A percentile compares a stretch with the other conserved stretches of the same genome.
These are phyloP conservation scores for Drosophila lacteicornis DNA, from an alignment of 1,140 invertebrate species.

Conservation along the genomic window DNA sequence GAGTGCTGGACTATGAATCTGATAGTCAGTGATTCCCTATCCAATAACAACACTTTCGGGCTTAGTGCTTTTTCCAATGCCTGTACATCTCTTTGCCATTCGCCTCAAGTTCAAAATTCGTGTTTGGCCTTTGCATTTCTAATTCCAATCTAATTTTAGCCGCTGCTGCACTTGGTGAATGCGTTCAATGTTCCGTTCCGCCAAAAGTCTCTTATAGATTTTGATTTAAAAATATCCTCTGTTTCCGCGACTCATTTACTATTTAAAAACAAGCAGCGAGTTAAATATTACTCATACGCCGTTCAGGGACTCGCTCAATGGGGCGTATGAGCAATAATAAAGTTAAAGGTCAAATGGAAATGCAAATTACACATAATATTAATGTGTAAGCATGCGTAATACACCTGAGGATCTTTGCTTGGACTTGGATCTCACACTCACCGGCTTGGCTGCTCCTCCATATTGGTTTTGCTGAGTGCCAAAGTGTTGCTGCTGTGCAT, in stretches of 20 bases:
- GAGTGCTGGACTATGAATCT: too few species aligned
- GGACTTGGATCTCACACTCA: constrained; percentile 33
- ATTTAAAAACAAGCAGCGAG: not conserved
- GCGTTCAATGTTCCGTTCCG: constrained; percentile 65
- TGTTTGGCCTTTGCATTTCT: constrained; percentile 69
- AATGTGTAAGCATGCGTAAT: constrained; percentile 6
- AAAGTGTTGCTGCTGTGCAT: constrained; percentile 57
- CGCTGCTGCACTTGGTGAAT: constrained; percentile 50
- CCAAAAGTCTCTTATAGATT: constrained; percentile 28
- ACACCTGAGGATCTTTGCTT: not conserved
- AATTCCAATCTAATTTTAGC: constrained; percentile 50
- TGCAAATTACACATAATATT: constrained; percentile 19
- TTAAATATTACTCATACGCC: constrained; percentile 50
- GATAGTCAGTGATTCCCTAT: too few species aligned
- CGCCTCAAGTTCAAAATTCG: constrained; percentile 79
- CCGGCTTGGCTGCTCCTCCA: constrained; percentile 71
- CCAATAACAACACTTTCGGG: too few species aligned
- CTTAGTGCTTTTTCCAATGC: not conserved
- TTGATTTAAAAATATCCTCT: constrained; percentile 59
- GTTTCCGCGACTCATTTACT: constrained; percentile 49
- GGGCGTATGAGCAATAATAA: constrained; percentile 31
- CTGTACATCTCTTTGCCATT: not conserved
- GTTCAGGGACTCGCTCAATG: constrained; percentile 15
- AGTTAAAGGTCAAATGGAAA: constrained; percentile 27
- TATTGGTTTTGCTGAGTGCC: constrained; percentile 62